Percentiles rank a stretch among this genome's conserved stretches.
Conservation (phyloP, 2,888 invertebrate genomes). For the Heteromurus nitidus region DNA sequence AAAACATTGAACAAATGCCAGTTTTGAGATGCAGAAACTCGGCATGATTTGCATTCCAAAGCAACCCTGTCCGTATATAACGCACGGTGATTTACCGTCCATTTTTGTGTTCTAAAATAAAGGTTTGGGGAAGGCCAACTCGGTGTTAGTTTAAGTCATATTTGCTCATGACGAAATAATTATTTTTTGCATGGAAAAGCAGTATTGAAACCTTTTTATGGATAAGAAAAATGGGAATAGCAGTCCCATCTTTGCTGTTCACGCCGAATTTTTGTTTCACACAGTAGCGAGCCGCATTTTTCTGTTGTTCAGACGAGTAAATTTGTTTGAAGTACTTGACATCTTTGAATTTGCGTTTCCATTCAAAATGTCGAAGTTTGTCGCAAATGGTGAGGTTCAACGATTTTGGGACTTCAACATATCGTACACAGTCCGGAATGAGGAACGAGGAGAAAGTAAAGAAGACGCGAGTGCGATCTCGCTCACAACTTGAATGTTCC, state of each 20-base stretch:
- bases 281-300: slow-evolving; percentile 85
- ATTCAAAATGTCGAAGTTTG: slow-evolving; percentile 6
- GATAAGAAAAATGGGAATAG: slow-evolving; percentile 96
- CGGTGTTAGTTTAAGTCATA: too few species aligned
- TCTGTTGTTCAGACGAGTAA: too few species aligned
- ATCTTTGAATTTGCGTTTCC: too few species aligned
- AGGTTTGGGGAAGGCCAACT: too few species aligned
- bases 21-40: slow-evolving; percentile 88
- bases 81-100: slow-evolving; percentile 80
- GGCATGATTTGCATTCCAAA: slow-evolving; percentile 96
- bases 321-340: too few species aligned
- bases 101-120: slow-evolving; percentile 31
- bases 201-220: slow-evolving; percentile 88
- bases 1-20: slow-evolving; percentile 92
- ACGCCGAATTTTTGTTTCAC: slow-evolving; percentile 93
- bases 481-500: slow-evolving; percentile 90
- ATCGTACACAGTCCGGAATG: slow-evolving; percentile 85
- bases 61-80: slow-evolving; percentile 98
- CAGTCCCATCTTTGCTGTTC: slow-evolving; percentile 90
- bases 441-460: slow-evolving; percentile 96
- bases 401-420: slow-evolving; percentile 22
- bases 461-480: slow-evolving; percentile 90
- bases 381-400: too few species aligned
- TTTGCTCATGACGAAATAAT: too few species aligned
- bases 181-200: too few species aligned